Evolutionary conservation across 53 echinoderm and acorn worm genomes (phyloP).

Genomic region (Echinometra lucunter): DNA sequence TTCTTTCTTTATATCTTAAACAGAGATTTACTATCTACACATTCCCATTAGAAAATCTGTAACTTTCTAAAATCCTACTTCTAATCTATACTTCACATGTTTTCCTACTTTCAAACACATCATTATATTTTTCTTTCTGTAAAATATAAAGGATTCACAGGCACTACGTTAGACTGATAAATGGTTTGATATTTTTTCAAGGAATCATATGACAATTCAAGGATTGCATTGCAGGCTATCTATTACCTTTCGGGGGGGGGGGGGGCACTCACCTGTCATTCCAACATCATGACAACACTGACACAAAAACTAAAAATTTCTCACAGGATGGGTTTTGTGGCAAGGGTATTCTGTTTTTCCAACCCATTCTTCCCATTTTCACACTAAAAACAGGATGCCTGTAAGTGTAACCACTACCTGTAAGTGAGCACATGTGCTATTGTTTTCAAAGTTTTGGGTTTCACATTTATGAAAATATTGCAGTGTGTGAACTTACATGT

Average conservation of each 20-base stretch:
- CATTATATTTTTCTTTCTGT: neutral
- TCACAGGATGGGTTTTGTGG: conserved; percentile 47
- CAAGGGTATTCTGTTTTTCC: neutral
- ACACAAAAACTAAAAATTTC: neutral
- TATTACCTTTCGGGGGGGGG: neutral
- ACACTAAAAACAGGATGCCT: conserved; percentile 44
- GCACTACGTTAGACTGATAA: neutral
- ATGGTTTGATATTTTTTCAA: neutral
- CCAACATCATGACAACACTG: neutral
- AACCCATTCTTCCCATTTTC: conserved; percentile 18
- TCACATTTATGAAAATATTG: conserved; percentile 41
- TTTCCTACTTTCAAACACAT: too few species aligned
- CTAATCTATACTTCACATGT: too few species aligned
- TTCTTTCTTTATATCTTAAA: too few species aligned
- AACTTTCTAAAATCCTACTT: too few species aligned
- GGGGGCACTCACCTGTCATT: too few species aligned
- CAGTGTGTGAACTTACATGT: conserved; percentile 18
- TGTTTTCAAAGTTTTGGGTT: conserved; percentile 42
- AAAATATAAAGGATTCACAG: too few species aligned
- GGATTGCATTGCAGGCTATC: neutral
- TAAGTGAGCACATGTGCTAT: neutral
- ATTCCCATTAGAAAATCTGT: too few species aligned
- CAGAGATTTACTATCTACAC: too few species aligned
- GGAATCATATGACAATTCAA: neutral
- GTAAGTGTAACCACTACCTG: conserved; percentile 46